Base-by-base conservation (phyloP, 1,140 invertebrate species). In the Drosophila dunni region DNA sequence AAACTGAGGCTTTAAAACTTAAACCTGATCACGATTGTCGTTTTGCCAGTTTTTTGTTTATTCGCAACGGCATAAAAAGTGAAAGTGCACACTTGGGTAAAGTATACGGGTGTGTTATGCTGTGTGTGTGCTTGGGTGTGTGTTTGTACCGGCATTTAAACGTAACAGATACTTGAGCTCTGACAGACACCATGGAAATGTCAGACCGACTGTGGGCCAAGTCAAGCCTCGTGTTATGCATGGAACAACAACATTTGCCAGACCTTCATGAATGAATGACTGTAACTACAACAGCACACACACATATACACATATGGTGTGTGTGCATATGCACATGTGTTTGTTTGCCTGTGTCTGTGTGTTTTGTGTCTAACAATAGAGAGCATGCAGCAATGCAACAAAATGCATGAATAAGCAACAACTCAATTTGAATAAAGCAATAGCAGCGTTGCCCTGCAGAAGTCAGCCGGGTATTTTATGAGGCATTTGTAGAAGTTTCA, bases 361-460 rank as follows among this genome's bases (percentile, higher is more conserved):
- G 50, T 66, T 61, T 73, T 75, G 64, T 56, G 65, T 56, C 68
- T 62, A 88, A 88, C 83, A 88, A 89, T 89, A 66, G 63, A 66
- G 63, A 77, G 72, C 69, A 56, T 68, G 51, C 63, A 75, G 83
- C 65, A 82, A 81, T 88, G 83, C 84, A 88, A 83, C 83, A 88
- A 74, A 89, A 88, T 88, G 83, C 83, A 89, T 88, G 83, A 88
- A 88, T 88, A 88, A 86, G 79, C 83, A 89, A 88, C 76, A 89
- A 83, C 83, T 88, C 83, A 79, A 88, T 88, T 88, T 88, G 76
- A 88, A 88, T 89, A 78, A 74, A 74, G 76, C 83, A 88, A 88
- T 68, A 86, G 54, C 50, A 78, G 66, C 38, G 24, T 20, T 20
- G 65, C 36, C 36, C 48, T 45, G 36, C 53, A 53, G 54, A 60